Base-by-base conservation (phyloP, 2,113 vertebrate genomes). In the Falcunculus frontatus region DNA sequence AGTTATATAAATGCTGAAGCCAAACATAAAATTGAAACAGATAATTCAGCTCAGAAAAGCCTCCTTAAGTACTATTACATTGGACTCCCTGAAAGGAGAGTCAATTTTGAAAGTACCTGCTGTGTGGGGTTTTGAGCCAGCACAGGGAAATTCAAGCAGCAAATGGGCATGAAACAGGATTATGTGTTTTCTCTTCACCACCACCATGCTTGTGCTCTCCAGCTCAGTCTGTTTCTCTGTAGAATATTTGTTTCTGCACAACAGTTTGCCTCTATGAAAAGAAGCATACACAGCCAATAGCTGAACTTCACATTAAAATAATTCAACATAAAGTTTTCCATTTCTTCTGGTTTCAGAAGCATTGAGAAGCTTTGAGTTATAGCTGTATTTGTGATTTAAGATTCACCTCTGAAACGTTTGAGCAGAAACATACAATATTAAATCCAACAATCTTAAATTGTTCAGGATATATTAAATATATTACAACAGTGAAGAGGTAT, bases 151-250 rank as follows among this genome's bases (percentile, higher is more conserved):
- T 35, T 89, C 81, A 93, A 87, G 55, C 16, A n/a, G 84, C 12
- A 89, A 95, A 91, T 50, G 77, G 23, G 62, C 62, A 90, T 94
- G 65, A 95, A 89, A 94, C 27, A 89, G 49, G 84, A 94, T 92
- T 89, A 75, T 29, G 15, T 19, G 2, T 82, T 91, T 80, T 62
- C 39, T 84, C 47, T 77, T 80, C n/a, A 72, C 21, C 39, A 60
- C 26, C 41, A 65, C 53, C n/a, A 25, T 29, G 41, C 18, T 52
- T 90, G 59, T 6, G 1, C 25, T 84, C 13, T 84, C 21, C 26
- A 29, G 16, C 6, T 85, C 20, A 85, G 33, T 27, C 21, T 68
- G 4, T 64, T 30, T 67, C 17, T 27, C 21, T 2, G 1, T 23
- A 41, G 37, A 75, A 15, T 68, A 41, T n/a, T 60, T 69, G 26